phyloP scores from a whole-genome alignment of 2,113 vertebrate species.

The Heptranchias perlo region DNA sequence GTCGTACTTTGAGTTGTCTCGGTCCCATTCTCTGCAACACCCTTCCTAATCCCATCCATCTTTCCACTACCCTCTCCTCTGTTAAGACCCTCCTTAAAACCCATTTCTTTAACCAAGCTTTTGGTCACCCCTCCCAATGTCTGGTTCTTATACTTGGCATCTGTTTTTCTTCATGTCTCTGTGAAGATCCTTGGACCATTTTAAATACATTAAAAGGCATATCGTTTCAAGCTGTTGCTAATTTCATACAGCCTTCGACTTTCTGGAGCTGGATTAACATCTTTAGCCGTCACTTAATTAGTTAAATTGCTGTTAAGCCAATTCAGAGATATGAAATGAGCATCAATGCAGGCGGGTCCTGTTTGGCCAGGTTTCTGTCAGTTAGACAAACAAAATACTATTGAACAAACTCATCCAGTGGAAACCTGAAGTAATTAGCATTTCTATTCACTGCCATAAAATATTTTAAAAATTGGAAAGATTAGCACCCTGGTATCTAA shows the following conservation, averaged over 20 bases:
- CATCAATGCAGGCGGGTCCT: neutral
- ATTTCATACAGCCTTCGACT: neutral
- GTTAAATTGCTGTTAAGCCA: neutral
- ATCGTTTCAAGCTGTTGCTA: neutral
- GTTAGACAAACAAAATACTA: neutral
- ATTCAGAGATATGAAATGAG: slow-evolving; percentile 3
- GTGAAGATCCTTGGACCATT: neutral
- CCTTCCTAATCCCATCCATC: too few species aligned
- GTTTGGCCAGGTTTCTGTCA: neutral
- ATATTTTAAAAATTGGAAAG: neutral
- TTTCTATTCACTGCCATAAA: neutral
- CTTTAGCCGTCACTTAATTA: neutral
- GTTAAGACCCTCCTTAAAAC: too few species aligned
- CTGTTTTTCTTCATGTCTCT: neutral
- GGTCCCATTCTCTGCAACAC: too few species aligned
- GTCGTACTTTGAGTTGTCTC: too few species aligned
- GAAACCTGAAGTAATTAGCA: slow-evolving; percentile 2
- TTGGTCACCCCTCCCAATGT: neutral
- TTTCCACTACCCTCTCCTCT: too few species aligned
- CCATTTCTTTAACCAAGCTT: neutral
- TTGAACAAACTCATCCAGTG: neutral
- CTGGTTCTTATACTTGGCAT: neutral
- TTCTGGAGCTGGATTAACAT: neutral
- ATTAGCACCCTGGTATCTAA: neutral
- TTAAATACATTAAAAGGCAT: neutral